Conservation (phyloP, 1,140 invertebrate species). For the Drosophila virilis region DNA sequence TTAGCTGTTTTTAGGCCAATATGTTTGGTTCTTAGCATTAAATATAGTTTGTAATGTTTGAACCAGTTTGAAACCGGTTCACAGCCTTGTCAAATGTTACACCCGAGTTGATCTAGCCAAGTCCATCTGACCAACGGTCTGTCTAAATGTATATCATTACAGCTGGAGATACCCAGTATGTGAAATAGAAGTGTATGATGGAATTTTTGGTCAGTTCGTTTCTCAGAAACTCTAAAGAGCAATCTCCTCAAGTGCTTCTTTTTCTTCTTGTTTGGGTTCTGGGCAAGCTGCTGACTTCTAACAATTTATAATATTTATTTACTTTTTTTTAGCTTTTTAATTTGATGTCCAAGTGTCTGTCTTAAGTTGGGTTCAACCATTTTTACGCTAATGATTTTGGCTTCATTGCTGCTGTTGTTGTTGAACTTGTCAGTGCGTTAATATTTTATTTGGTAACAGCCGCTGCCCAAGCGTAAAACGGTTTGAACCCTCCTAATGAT, state of each 20-base stretch:
- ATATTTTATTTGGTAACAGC: constrained; percentile 37
- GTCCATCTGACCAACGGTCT: no score
- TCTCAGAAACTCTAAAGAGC: background rate
- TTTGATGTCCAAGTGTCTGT: constrained; percentile 43
- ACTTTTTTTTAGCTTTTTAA: background rate
- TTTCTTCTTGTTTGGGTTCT: constrained; percentile 17
- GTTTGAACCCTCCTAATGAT: constrained; percentile 33
- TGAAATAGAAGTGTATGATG: no score
- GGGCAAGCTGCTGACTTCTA: background rate
- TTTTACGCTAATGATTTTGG: constrained; percentile 28
- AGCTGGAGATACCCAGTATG: no score
- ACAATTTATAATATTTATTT: background rate
- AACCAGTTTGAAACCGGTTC: no score
- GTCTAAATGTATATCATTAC: no score
- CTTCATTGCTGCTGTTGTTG: constrained; percentile 15
- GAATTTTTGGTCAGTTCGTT: background rate
- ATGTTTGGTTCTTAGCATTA: no score
- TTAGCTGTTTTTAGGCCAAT: no score
- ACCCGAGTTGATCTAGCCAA: no score
- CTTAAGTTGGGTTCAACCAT: constrained; percentile 28
- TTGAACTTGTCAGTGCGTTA: constrained; percentile 50
- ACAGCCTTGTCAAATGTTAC: no score
- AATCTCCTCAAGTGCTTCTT: no score
- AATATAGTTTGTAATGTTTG: no score
- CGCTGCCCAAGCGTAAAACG: constrained; percentile 47